Conservation (phyloP, 2,797 vertebrate species). For the Halcyon chelicuti region DNA sequence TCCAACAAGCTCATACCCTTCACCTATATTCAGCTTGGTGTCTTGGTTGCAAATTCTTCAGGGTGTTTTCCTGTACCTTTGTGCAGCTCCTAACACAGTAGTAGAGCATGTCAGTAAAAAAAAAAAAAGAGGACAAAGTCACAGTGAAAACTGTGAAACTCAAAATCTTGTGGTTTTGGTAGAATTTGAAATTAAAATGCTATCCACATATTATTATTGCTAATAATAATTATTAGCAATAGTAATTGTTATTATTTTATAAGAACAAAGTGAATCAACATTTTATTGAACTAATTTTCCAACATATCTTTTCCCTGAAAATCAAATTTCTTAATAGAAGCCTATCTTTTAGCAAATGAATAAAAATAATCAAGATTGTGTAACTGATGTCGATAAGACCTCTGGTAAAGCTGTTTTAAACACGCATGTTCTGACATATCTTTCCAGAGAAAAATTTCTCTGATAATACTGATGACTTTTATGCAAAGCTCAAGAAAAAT, state of each 20-base stretch:
- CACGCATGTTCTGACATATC: background rate
- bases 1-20: background rate
- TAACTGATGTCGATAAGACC: background rate
- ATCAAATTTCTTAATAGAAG: background rate
- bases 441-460: fast-evolving
- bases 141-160: background rate
- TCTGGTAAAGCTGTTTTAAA: background rate
- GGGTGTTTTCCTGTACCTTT: background rate
- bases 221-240: no score
- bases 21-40: fast-evolving
- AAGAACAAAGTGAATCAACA: background rate
- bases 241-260: background rate
- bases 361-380: background rate
- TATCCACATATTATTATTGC: background rate
- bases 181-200: background rate
- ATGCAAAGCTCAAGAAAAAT: background rate
- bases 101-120: fast-evolving
- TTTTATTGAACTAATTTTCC: background rate
- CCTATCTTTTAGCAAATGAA: background rate
- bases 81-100: background rate
- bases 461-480: background rate
- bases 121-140: background rate
- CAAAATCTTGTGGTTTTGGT: background rate
- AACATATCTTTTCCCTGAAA: background rate
- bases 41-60: background rate